phyloP scores from a whole-genome alignment of 2,797 vertebrate species.

The Sebastes ruberrimus region DNA sequence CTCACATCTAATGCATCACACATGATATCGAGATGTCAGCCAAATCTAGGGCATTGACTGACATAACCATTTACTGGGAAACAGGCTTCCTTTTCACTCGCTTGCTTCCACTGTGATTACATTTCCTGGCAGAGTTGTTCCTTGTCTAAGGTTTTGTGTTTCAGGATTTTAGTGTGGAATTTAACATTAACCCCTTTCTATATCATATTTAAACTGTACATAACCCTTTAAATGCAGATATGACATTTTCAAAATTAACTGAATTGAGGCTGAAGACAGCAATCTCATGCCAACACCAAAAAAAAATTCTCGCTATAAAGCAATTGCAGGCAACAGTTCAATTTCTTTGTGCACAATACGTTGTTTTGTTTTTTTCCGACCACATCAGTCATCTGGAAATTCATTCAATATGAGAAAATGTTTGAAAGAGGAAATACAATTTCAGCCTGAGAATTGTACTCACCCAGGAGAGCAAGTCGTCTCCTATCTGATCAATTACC shows the following conservation, averaged over 20 bases:
- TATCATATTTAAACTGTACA: background rate
- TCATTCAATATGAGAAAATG: conserved; percentile 50
- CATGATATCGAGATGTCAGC: conserved; percentile 39
- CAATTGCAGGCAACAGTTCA: conserved; percentile 46
- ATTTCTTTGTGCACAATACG: conserved; percentile 33
- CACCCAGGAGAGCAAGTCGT: conserved; percentile 94
- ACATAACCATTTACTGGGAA: conserved; percentile 41
- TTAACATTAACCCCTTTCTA: background rate
- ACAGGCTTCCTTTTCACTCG: background rate
- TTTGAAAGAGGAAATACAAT: conserved; percentile 58
- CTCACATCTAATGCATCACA: conserved; percentile 34
- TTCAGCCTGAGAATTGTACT: conserved; percentile 66
- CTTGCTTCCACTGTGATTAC: conserved; percentile 1
- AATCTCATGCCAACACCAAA: conserved; percentile 7
- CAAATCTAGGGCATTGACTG: conserved; percentile 60
- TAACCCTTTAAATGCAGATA: background rate
- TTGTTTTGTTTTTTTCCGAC: conserved; percentile 18
- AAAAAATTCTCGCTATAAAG: background rate
- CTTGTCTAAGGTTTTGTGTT: background rate
- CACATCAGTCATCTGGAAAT: conserved; percentile 59
- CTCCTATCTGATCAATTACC: conserved; percentile 93
- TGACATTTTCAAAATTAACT: conserved; percentile 9
- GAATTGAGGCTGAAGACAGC: background rate
- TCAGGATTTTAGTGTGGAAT: background rate
- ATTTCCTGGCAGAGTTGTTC: background rate